Evolutionary conservation across 2,888 invertebrate species (phyloP), one percentile per base, ranked within the genome.

Genomic region (Cremastobaeus sp.): DNA sequence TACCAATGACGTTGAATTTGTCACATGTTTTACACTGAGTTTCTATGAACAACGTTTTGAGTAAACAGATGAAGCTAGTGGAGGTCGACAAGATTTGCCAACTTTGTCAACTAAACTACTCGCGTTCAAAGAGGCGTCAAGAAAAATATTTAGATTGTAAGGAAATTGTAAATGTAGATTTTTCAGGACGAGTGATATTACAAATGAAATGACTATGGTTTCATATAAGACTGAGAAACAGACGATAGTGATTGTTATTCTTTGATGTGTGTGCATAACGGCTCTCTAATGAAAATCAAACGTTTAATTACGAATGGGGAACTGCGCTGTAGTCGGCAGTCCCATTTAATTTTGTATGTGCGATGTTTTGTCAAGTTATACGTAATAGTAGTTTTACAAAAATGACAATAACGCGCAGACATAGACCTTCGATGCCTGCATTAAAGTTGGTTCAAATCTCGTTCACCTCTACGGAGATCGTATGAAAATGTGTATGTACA

Each of bases 81-180:
- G 43, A 52, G 59, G 30, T 30, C n/a, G 11, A 50, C 6, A 52
- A 59, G 59, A 59, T 59, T 68, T 68, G 57, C 12, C 5, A n/a
- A 48, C 50, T 57, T 45, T 25, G 68, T 59, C 55, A 41, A 59
- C 11, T 30, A 43, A 68, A 68, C 59, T 68, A 52, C 68, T 68
- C 28, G 15, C 15, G 15, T 37, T 50, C 21, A 64, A 45, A 14
- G 8, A 34, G 50, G 45, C 15, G 43, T 43, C 5, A 6, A 2
- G 8, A 34, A 34, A 52, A 41, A n/a, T 35, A n/a, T 39, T 54
- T 68, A 68, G 66, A 68, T 50, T 57, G 18, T 68, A 57, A 50
- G 6, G 1, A 66, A 57, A 34, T 18, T 50, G 18, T 57, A 32
- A n/a, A 30, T 25, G 39, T 39, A 17, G 14, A 43, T 18, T 32